Evolutionary conservation across 2,797 vertebrate species (phyloP).

Genomic region (Anableps anableps): DNA sequence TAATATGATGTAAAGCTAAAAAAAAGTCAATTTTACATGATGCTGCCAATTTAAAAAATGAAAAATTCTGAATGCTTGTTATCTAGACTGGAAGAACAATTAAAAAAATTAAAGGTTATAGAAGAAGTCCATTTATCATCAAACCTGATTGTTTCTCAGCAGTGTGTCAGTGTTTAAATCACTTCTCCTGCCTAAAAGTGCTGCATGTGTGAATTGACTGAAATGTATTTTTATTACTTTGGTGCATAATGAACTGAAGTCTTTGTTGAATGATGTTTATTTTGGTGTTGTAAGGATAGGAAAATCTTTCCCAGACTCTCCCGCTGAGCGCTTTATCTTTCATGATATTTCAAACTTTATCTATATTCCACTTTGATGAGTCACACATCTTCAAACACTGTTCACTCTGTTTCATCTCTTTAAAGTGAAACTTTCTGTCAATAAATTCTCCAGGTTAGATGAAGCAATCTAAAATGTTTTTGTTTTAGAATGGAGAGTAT

Average conservation of each 20-base stretch:
- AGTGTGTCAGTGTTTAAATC: not conserved
- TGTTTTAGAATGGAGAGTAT: not conserved
- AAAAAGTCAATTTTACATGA: too few relatives aligned
- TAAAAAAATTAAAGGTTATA: not conserved
- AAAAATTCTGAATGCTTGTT: not conserved
- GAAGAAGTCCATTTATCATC: not conserved
- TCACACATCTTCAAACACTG: slow-evolving; percentile 19
- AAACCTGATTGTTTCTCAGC: not conserved
- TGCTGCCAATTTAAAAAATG: not conserved
- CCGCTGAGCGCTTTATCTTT: not conserved
- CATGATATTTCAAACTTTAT: not conserved
- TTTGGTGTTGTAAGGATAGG: not conserved
- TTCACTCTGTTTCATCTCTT: slow-evolving; percentile 4
- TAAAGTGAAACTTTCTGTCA: not conserved
- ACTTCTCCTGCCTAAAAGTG: not conserved
- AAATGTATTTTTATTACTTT: slow-evolving; percentile 2
- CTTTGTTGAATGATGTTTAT: not conserved
- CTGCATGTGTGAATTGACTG: not conserved
- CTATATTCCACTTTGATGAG: slow-evolving; percentile 12
- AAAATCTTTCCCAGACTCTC: not conserved
- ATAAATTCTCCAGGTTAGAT: not conserved
- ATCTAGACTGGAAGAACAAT: not conserved
- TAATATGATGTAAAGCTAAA: too few relatives aligned
- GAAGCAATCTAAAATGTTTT: not conserved
- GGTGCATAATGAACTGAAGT: slow-evolving; percentile 1